These are phyloP conservation scores for Pteruthius melanotis DNA, from an alignment of 2,113 vertebrate genomes.

Conservation along the genomic window DNA sequence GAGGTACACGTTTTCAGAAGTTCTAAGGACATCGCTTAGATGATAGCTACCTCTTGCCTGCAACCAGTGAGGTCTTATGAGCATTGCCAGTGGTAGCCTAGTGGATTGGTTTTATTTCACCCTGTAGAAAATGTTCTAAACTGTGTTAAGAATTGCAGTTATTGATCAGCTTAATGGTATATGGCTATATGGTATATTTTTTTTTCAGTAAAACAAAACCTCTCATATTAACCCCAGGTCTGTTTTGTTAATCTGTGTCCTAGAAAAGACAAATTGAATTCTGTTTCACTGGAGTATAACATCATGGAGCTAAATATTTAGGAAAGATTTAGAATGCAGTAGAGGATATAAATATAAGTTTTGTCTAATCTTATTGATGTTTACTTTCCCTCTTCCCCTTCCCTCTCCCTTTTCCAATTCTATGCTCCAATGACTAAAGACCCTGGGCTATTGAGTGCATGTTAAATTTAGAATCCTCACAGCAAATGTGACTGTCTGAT, in stretches of 20 bases:
- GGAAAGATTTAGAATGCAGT: background rate
- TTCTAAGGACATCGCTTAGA: background rate
- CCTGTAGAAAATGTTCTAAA: background rate
- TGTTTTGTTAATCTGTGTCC: background rate
- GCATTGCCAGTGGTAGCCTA: background rate
- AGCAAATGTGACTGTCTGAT: constrained; percentile 10
- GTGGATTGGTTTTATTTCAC: background rate
- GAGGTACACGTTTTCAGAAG: background rate
- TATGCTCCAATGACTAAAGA: background rate
- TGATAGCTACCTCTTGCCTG: background rate
- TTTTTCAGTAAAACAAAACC: background rate
- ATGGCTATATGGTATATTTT: background rate
- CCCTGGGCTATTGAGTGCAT: background rate
- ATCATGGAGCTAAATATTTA: background rate
- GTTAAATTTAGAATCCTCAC: constrained; percentile 26
- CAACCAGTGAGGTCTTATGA: fast-evolving
- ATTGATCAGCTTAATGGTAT: background rate
- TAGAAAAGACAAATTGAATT: background rate
- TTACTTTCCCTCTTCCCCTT: background rate
- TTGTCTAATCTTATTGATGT: background rate
- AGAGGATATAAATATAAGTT: background rate
- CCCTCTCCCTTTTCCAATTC: background rate
- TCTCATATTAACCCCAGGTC: background rate
- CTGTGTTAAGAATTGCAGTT: background rate
- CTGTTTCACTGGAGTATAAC: background rate